Evolutionary conservation across 2,888 invertebrate species (phyloP).

Genomic region (Rhopalosiphum nymphaeae): DNA sequence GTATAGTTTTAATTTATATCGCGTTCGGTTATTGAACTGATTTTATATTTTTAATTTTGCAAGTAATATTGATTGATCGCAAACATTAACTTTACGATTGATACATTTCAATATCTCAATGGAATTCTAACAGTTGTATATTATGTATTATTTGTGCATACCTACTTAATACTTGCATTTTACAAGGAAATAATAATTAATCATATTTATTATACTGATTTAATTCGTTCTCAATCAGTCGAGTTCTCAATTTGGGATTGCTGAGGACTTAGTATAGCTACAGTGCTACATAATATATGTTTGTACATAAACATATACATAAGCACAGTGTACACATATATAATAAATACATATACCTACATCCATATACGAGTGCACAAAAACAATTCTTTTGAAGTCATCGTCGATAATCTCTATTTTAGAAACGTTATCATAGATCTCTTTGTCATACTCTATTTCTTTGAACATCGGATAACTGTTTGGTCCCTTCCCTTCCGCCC

Average conservation of each 20-base stretch:
- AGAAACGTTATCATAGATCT: conserved; percentile 56
- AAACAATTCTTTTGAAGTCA: conserved; percentile 60
- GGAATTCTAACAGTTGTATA: background rate
- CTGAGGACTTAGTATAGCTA: background rate
- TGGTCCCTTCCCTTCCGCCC: background rate
- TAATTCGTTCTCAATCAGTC: background rate
- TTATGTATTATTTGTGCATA: background rate
- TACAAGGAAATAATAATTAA: background rate
- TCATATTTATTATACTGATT: background rate
- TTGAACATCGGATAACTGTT: conserved; percentile 46
- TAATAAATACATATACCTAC: background rate
- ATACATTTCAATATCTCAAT: background rate
- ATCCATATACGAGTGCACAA: background rate
- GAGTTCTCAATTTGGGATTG: background rate
- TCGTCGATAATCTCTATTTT: conserved; percentile 59
- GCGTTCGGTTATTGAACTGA: background rate
- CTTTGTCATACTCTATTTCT: conserved; percentile 54
- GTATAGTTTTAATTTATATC: background rate
- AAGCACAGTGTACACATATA: background rate
- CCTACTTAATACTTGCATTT: background rate
- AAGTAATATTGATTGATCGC: background rate
- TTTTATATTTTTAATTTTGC: background rate
- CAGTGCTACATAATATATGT: background rate
- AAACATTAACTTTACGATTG: background rate
- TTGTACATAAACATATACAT: background rate